A percentile compares a stretch with the other conserved stretches of the same genome.
Evolutionary conservation across 2,888 invertebrate genomes (phyloP).

Genomic region (Unio pictorum): DNA sequence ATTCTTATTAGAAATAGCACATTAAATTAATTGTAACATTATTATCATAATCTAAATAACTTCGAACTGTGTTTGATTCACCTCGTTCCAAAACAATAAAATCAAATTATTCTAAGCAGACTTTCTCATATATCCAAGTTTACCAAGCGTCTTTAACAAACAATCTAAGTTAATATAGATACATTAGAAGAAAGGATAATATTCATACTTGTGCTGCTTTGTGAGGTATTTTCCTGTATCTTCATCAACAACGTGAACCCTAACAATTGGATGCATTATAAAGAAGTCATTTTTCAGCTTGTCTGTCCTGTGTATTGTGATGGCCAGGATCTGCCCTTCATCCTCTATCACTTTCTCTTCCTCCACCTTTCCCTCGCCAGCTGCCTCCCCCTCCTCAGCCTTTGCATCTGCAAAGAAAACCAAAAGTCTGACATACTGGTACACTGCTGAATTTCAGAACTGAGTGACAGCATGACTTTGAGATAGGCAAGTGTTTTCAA

Average conservation of each 20-base stretch:
- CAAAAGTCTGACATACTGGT: neutral
- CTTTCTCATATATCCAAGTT: too few relatives aligned
- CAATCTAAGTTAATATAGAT: too few relatives aligned
- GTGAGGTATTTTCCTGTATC: constrained; percentile 75
- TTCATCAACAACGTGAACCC: constrained; percentile 77
- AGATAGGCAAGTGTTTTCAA: too few relatives aligned
- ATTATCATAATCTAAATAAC: too few relatives aligned
- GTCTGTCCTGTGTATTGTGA: constrained; percentile 77
- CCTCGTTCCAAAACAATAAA: too few relatives aligned
- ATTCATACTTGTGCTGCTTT: constrained; percentile 71
- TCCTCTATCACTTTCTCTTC: constrained; percentile 51
- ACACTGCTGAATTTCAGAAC: too few relatives aligned
- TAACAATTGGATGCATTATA: constrained; percentile 78
- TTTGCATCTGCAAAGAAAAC: constrained; percentile 11
- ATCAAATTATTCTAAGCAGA: too few relatives aligned
- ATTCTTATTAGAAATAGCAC: too few relatives aligned
- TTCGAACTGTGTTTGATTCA: too few relatives aligned
- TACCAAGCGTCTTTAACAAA: too few relatives aligned
- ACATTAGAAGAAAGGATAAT: neutral
- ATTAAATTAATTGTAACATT: too few relatives aligned
- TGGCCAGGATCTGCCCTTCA: constrained; percentile 71
- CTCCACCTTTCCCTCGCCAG: neutral
- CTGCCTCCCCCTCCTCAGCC: constrained; percentile 24
- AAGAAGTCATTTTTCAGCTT: constrained; percentile 76
- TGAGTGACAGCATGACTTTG: too few relatives aligned